Base-by-base conservation (phyloP, 2,113 vertebrate species). In the Choloepus hoffmanni region DNA sequence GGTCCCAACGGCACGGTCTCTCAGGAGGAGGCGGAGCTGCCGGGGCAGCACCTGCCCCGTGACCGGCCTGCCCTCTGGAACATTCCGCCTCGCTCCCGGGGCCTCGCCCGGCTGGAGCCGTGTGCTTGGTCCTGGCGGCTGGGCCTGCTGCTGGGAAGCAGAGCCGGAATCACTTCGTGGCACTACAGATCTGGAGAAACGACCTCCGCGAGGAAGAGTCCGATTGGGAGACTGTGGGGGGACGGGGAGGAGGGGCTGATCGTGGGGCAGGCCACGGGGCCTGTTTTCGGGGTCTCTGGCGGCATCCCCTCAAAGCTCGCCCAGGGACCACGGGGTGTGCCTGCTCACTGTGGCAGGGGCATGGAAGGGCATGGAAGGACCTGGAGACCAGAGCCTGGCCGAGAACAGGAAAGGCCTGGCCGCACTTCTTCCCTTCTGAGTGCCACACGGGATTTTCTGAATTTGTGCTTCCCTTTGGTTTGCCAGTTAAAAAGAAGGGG, bases 391-490 rank as follows among this genome's bases (percentile, higher is more conserved):
- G 43, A 45, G 43, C 43, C 43, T 45, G 43, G 43, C 3, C 43
- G 43, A 45, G 43, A 45, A 77, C 83, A 53, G 45, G 65, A 74
- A 79, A 77, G 68, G 60, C 40, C 28, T 10, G 62, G 30, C 67
- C 68, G 15, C 0, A 19, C 73, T 36, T 65, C 86, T 58, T 79
- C 81, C 85, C 87, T 79, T 53, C 86, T 28, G 33, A 0, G 95
- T 89, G 87, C 50, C 48, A 19, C 8, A 30, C 60, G 43, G 68
- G 92, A 91, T 78, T 94, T 70, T 13, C 55, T 86, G 16, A 78
- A 92, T 84, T 89, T 97, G 97, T 97, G 98, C 90, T 97, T 97
- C 90, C 60, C 94, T 97, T 97, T 96, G 88, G 95, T 96, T 97
- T 97, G 77, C 96, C 95, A 95, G 68, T 84, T 88, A 90, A n/a